Evolutionary conservation across 2,888 invertebrate genomes (phyloP), one percentile per base, ranked within the genome.

Genomic region (Stenodera caucasica): DNA sequence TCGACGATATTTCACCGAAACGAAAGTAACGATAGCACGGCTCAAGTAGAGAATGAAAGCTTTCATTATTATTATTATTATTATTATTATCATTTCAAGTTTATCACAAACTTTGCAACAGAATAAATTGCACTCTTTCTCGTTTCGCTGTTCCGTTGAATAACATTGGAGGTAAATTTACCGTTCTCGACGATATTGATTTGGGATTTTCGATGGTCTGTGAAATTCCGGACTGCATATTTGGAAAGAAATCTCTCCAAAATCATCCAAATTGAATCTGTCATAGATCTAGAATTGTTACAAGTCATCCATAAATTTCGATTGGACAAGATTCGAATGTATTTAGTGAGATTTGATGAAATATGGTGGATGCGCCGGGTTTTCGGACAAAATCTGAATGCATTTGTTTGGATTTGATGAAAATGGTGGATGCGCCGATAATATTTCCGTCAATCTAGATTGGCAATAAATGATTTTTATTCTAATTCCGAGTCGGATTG

Each of bases 261-360:
- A 26, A 26, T 26, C 3, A 37, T 5, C n/a, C n/a, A 45, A 45
- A 45, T 45, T 45, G 45, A 45, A 45, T 45, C 45, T 45, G 45
- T 45, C 21, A 45, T 45, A 11, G 45, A 45, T 45, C 45, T 23
- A 23, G 45, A 45, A 45, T 45, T 45, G 45, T 45, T 45, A 45
- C 23, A 45, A n/a, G 21, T 21, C 21, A 45, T 23, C 18, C 45
- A 23, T 45, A 45, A 45, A 45, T 45, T 45, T 21, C 21, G 4
- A 45, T 21, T 45, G 12, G 18, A 45, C 21, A 21, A 21, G 11
- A 45, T 45, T 21, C 18, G 12, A 12, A 12, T 45, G 12, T 6
- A 21, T 18, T 23, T 45, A 6, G 8, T 12, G 30, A 8, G 3
- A 30, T 30, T 30, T 5, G 8, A 30, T 26, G 26, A 26, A 30